Evolutionary conservation across 2,113 vertebrate genomes (phyloP).

Genomic region (Crotalus viridis): DNA sequence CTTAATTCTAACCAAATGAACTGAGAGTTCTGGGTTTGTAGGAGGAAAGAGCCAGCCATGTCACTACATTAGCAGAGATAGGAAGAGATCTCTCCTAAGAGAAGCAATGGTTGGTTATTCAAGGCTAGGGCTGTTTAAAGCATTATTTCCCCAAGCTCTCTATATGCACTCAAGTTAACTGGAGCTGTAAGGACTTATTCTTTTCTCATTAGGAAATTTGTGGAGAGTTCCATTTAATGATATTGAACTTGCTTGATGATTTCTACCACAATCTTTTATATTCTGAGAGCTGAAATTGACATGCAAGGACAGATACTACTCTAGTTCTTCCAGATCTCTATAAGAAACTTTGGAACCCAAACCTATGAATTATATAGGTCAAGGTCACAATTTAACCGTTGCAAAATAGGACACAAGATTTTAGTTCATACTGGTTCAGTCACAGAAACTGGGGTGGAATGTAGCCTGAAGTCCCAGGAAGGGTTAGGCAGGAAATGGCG

Average conservation of each 20-base stretch:
- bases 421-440: not conserved
- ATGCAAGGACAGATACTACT: not conserved
- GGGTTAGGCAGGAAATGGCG: not conserved
- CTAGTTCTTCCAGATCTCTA: not conserved
- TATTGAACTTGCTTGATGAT: not conserved
- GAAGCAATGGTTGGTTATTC: constrained; percentile 44
- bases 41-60: not conserved
- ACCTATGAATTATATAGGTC: too few species aligned
- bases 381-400: not conserved
- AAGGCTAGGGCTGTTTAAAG: not conserved
- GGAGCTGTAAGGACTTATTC: constrained; percentile 19
- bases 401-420: not conserved
- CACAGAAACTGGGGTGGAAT: not conserved
- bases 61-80: not conserved
- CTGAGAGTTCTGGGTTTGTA: constrained; percentile 41
- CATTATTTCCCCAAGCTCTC: constrained; percentile 41
- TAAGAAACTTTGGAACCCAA: not conserved
- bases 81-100: not conserved
- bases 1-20: constrained; percentile 56
- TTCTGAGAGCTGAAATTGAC: not conserved
- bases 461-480: too few species aligned
- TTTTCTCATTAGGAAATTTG: not conserved
- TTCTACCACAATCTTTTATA: not conserved
- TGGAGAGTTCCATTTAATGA: not conserved
- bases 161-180: rapidly evolving